These are phyloP conservation scores for Agonum fuliginosum DNA, from an alignment of 2,888 invertebrate species.

Conservation along the genomic window DNA sequence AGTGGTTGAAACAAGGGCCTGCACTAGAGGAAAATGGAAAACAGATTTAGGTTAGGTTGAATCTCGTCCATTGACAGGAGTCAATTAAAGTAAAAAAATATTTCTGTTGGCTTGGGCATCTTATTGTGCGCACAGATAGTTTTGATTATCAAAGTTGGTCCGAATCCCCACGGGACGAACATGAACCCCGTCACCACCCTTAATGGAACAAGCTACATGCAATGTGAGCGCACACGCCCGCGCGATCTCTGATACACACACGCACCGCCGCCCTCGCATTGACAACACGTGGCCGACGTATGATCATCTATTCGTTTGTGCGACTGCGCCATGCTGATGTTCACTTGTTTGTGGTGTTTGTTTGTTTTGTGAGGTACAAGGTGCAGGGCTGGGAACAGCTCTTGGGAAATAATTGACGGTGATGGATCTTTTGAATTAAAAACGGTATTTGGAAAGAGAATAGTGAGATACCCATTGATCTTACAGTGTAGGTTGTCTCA, in stretches of 20 bases:
- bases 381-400: conserved; percentile 19
- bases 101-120: too few species aligned
- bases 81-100: too few species aligned
- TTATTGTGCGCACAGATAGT: too few species aligned
- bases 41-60: too few species aligned
- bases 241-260: conserved; percentile 9
- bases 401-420: conserved; percentile 36
- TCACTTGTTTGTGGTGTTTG: conserved; percentile 40
- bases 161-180: too few species aligned
- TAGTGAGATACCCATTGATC: too few species aligned
- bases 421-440: conserved; percentile 42
- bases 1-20: too few species aligned
- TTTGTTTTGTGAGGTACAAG: conserved; percentile 38
- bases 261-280: conserved; percentile 14
- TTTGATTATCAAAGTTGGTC: too few species aligned
- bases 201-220: conserved; percentile 45
- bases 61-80: too few species aligned
- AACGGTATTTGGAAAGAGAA: conserved; percentile 30
- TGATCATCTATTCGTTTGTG: conserved; percentile 31
- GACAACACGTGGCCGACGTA: conserved; percentile 17
- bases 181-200: too few species aligned
- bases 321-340: conserved; percentile 16
- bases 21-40: too few species aligned
- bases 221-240: conserved; percentile 1
- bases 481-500: too few species aligned